phyloP scores from a whole-genome alignment of 2,797 vertebrate species.

The Mareca penelope region DNA sequence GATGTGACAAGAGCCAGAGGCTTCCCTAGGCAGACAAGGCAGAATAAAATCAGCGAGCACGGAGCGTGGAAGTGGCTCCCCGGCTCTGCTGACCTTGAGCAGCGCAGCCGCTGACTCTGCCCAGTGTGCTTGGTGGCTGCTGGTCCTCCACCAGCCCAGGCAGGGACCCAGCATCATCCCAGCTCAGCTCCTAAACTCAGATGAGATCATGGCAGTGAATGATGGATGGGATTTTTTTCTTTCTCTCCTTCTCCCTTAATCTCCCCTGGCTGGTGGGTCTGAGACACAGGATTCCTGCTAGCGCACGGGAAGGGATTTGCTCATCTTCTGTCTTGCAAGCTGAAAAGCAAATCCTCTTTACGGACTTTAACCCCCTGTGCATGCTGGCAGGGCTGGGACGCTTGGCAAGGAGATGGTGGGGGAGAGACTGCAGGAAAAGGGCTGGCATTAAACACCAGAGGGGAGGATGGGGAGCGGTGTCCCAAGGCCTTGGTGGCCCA shows the following conservation, averaged over 20 bases:
- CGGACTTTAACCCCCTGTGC: slow-evolving; percentile 39
- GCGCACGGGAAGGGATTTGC: slow-evolving; percentile 61
- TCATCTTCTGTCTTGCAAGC: slow-evolving; percentile 60
- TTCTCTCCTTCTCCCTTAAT: slow-evolving; percentile 48
- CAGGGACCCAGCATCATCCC: slow-evolving; percentile 28
- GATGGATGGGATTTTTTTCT: slow-evolving; percentile 13
- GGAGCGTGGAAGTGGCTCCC: rapidly evolving
- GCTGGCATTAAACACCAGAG: background rate
- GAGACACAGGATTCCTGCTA: slow-evolving; percentile 61
- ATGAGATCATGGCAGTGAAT: slow-evolving; percentile 8
- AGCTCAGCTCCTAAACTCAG: slow-evolving; percentile 17
- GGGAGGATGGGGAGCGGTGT: rapidly evolving
- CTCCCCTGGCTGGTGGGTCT: slow-evolving; percentile 51
- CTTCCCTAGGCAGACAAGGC: background rate
- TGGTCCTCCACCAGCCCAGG: slow-evolving; percentile 5
- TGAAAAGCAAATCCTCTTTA: slow-evolving; percentile 65
- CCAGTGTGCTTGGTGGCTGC: background rate
- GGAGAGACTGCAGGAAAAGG: background rate
- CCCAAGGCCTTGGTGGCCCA: background rate
- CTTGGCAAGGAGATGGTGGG: background rate
- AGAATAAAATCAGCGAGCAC: background rate
- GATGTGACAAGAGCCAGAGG: slow-evolving; percentile 14
- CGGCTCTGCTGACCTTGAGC: background rate
- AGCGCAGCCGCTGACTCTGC: background rate
- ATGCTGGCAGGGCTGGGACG: background rate